Conservation (phyloP, 1,140 invertebrate genomes). For the Akabosia matsudoensis region DNA sequence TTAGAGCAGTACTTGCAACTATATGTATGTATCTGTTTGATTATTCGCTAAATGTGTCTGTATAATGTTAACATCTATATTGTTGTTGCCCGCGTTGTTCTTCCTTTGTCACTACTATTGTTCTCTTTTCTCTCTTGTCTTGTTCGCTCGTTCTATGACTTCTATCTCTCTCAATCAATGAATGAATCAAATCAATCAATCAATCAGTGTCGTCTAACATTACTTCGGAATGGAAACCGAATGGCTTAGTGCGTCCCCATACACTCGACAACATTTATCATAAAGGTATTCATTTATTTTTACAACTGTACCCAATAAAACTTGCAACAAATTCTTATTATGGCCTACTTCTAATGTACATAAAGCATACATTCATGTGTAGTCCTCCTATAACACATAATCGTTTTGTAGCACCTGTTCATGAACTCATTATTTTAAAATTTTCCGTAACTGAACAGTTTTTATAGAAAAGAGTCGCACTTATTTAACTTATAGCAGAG, state of each 20-base stretch:
- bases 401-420: too few relatives aligned
- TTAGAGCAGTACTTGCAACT: neutral
- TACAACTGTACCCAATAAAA: slow-evolving; percentile 8
- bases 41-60: neutral
- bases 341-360: too few relatives aligned
- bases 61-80: neutral
- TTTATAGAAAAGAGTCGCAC: too few relatives aligned
- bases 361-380: too few relatives aligned
- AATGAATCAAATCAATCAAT: slow-evolving; percentile 17
- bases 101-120: neutral
- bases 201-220: slow-evolving; percentile 46
- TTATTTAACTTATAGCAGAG: too few relatives aligned
- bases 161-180: neutral
- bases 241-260: slow-evolving; percentile 46
- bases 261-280: slow-evolving; percentile 47
- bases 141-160: slow-evolving; percentile 20
- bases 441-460: too few relatives aligned
- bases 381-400: too few relatives aligned
- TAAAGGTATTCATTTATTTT: slow-evolving; percentile 40
- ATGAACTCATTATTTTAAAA: too few relatives aligned
- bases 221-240: slow-evolving; percentile 44
- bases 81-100: neutral
- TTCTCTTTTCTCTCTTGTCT: slow-evolving; percentile 17
- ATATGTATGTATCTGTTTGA: neutral
- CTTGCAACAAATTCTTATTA: too few relatives aligned